Percentiles rank a stretch among this genome's conserved stretches.
Evolutionary conservation across 1,140 invertebrate species (phyloP).

Genomic region (Drosophila leontia): DNA sequence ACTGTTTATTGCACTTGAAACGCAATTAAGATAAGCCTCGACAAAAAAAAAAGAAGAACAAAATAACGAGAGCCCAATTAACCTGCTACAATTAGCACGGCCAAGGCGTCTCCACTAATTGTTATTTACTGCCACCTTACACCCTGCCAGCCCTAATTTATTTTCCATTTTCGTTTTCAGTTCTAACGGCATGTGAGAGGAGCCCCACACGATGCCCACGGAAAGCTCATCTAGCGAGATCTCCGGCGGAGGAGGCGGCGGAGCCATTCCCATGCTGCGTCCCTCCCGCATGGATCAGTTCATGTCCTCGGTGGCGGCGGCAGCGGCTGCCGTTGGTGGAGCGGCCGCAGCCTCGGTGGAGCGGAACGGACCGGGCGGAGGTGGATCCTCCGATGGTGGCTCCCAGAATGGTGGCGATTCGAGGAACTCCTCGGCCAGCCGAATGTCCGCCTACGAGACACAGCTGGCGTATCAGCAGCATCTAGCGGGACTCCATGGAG

Average conservation of each 20-base stretch:
- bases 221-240: conserved; percentile 71
- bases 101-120: conserved; percentile 70
- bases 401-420: conserved; percentile 85
- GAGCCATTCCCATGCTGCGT: conserved; percentile 78
- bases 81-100: conserved; percentile 61
- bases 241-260: conserved; percentile 57
- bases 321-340: conserved; percentile 43
- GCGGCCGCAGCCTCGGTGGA: conserved; percentile 34
- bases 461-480: conserved; percentile 90
- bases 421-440: conserved; percentile 86
- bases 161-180: conserved; percentile 29
- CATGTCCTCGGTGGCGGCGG: conserved; percentile 84
- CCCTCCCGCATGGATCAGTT: conserved; percentile 87
- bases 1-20: conserved; percentile 70
- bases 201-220: conserved; percentile 72
- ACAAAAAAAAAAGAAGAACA: not conserved
- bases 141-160: conserved; percentile 2
- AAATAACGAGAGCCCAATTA: conserved; percentile 46
- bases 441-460: conserved; percentile 87
- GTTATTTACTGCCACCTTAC: conserved; percentile 52
- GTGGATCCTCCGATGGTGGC: conserved; percentile 43
- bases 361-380: conserved; percentile 20
- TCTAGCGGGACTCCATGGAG: conserved; percentile 85
- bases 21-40: conserved; percentile 74
- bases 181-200: conserved; percentile 72